Evolutionary conservation across 1,140 invertebrate genomes (phyloP).

Genomic region (Oreohelix idahoensis): DNA sequence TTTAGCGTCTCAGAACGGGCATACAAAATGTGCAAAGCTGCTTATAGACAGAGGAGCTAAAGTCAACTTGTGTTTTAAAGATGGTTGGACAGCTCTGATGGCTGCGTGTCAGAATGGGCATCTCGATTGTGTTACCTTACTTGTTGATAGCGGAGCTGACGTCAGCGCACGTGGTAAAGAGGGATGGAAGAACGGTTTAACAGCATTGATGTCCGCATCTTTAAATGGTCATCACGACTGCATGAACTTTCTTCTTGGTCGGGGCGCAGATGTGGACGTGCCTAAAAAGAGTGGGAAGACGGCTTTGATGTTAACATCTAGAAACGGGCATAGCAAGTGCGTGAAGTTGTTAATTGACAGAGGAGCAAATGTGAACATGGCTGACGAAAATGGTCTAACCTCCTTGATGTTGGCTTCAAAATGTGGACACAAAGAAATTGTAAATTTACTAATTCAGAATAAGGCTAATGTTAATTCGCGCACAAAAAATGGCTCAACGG

Average conservation of each 20-base stretch:
- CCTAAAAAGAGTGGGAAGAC: neutral
- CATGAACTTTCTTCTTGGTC: neutral
- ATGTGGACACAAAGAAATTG: neutral
- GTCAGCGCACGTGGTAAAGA: neutral
- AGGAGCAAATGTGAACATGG: neutral
- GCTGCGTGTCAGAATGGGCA: neutral
- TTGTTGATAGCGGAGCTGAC: neutral
- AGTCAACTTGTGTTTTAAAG: neutral
- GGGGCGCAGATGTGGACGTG: neutral
- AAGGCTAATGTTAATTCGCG: neutral
- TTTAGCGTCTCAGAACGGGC: neutral
- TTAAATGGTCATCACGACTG: neutral
- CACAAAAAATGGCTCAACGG: neutral
- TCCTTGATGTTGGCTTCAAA: neutral
- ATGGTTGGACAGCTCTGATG: slow-evolving; percentile 2
- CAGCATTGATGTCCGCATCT: slow-evolving; percentile 13
- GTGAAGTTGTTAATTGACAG: neutral
- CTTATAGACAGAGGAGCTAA: neutral
- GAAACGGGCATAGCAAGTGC: neutral
- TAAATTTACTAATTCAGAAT: neutral
- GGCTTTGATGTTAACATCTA: neutral
- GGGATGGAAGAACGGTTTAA: neutral
- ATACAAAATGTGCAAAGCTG: neutral
- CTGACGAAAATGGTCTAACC: neutral
- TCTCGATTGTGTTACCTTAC: neutral